These are phyloP conservation scores for Agapostemon virescens DNA, from an alignment of 2,888 invertebrate species.

Conservation along the genomic window DNA sequence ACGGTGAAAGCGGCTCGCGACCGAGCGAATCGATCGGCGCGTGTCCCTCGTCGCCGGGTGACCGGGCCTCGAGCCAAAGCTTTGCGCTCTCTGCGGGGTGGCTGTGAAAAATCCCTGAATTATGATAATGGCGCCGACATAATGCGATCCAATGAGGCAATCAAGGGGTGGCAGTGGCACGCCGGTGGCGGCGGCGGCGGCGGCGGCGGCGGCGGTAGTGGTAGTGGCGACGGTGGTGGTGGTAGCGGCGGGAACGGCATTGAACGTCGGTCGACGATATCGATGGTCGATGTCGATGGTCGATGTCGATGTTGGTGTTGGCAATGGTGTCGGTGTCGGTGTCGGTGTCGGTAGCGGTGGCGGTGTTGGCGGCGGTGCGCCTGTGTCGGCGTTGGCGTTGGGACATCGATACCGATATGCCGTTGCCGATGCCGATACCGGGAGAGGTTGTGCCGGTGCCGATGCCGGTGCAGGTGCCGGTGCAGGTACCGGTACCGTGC, in stretches of 20 bases:
- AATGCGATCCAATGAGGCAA: constrained; percentile 81
- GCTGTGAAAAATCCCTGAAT: constrained; percentile 78
- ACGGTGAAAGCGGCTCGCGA: constrained; percentile 40
- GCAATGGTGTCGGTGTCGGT: background rate
- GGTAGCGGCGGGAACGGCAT: constrained; percentile 39
- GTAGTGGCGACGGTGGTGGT: constrained; percentile 34
- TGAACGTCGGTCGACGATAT: constrained; percentile 72
- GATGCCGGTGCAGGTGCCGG: background rate
- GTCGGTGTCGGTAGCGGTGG: background rate
- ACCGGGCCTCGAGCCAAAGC: constrained; percentile 72
- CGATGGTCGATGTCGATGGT: constrained; percentile 64
- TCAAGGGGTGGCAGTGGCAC: constrained; percentile 75
- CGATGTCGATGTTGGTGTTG: constrained; percentile 26
- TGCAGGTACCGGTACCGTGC: constrained; percentile 47
- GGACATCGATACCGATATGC: background rate
- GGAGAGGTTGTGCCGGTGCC: background rate
- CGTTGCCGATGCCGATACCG: background rate
- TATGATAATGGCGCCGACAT: constrained; percentile 80
- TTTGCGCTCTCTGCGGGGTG: constrained; percentile 69
- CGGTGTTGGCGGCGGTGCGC: background rate
- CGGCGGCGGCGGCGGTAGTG: constrained; percentile 34
- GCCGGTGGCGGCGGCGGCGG: constrained; percentile 31
- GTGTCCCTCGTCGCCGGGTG: constrained; percentile 62
- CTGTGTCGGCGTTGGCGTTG: background rate
- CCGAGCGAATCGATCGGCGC: constrained; percentile 63